These are phyloP conservation scores for Heterohyrax brucei DNA, from an alignment of 2,797 vertebrate species.

Conservation along the genomic window DNA sequence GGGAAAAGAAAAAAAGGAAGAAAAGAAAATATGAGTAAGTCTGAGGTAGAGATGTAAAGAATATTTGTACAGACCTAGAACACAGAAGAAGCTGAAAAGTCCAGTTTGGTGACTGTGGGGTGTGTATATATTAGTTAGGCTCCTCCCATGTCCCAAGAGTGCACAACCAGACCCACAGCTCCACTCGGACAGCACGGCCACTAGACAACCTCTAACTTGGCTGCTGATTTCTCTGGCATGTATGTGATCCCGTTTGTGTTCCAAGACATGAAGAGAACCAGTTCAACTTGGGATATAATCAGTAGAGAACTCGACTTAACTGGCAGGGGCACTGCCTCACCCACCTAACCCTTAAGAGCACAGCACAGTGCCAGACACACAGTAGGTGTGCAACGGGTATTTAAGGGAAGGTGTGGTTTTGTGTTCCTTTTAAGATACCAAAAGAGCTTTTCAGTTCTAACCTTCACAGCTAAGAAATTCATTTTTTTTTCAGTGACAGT, in stretches of 20 bases:
- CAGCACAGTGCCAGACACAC: background rate
- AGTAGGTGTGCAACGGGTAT: background rate
- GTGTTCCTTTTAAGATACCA: background rate
- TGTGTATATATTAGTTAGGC: background rate
- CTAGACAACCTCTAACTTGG: accelerated
- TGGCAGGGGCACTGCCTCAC: background rate
- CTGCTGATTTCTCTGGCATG: background rate
- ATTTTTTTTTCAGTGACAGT: conserved; percentile 46
- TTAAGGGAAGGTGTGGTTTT: background rate
- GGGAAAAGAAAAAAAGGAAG: background rate
- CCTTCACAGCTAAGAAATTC: background rate
- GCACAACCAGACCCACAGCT: background rate
- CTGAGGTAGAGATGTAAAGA: background rate
- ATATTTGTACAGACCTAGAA: background rate
- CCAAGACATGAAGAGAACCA: background rate
- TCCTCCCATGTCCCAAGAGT: background rate
- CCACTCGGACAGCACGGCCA: no score
- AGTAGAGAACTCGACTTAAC: background rate
- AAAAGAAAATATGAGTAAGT: background rate
- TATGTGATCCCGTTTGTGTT: background rate
- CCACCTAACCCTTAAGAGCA: background rate
- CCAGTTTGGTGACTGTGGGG: background rate
- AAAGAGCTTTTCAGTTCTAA: conserved; percentile 22
- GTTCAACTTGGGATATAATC: background rate
- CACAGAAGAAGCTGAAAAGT: background rate